Evolutionary conservation across 1,140 invertebrate species (phyloP).

Genomic region (Homarus americanus): DNA sequence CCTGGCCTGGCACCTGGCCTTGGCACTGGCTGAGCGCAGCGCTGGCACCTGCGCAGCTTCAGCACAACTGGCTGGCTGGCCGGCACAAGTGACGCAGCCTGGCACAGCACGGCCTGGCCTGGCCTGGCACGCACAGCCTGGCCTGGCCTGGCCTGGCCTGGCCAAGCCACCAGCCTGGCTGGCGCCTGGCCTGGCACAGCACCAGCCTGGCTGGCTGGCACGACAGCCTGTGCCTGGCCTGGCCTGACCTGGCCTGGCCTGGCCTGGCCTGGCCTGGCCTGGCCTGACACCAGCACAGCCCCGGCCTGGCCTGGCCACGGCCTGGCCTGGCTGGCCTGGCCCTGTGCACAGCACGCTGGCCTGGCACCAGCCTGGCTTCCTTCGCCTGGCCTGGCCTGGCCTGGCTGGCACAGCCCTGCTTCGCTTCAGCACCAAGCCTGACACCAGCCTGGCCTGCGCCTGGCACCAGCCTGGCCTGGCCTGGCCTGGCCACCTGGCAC

Average conservation of each 20-base stretch:
- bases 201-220: constrained; percentile 18
- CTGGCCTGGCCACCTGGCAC: constrained; percentile 54
- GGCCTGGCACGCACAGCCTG: constrained; percentile 2
- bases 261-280: constrained; percentile 45
- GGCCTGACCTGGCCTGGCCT: constrained; percentile 10
- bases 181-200: constrained; percentile 32
- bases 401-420: too few species aligned
- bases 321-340: constrained; percentile 42
- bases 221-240: too few species aligned
- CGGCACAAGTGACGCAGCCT: neutral
- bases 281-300: constrained; percentile 28
- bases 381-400: constrained; percentile 40
- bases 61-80: neutral
- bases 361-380: neutral
- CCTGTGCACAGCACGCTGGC: neutral
- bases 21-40: constrained; percentile 21
- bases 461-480: constrained; percentile 29
- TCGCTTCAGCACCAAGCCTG: constrained; percentile 56
- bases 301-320: constrained; percentile 14
- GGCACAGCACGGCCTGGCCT: neutral
- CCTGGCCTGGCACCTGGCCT: neutral
- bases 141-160: constrained; percentile 36
- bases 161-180: constrained; percentile 9
- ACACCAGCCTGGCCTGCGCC: constrained; percentile 24
- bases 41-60: too few species aligned